A percentile compares a stretch with the other conserved stretches of the same genome.
Conservation (phyloP, 1,140 invertebrate genomes). For the Bombus superbus region DNA sequence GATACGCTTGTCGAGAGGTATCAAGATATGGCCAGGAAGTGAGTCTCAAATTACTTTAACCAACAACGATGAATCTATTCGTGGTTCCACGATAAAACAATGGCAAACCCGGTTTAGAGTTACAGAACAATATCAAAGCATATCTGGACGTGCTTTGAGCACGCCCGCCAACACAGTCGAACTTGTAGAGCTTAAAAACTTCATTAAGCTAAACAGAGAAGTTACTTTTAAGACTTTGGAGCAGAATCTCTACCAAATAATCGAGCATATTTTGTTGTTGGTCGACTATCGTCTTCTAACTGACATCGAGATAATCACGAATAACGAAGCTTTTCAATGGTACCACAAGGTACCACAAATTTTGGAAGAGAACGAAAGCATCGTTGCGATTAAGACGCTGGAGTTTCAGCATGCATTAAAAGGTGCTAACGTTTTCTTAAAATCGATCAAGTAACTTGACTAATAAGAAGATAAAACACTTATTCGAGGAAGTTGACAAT, state of each 20-base stretch:
- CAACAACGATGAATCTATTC: neutral
- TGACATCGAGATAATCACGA: constrained; percentile 91
- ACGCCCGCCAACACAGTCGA: constrained; percentile 91
- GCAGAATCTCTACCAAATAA: constrained; percentile 87
- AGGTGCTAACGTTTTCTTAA: constrained; percentile 69
- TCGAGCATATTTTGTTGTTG: constrained; percentile 88
- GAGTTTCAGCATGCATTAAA: constrained; percentile 94
- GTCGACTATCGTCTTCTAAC: constrained; percentile 91
- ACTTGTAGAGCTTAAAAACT: constrained; percentile 92
- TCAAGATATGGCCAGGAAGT: constrained; percentile 89
- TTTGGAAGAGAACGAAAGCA: constrained; percentile 90
- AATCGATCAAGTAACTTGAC: neutral
- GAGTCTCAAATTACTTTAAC: constrained; percentile 72
- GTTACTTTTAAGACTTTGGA: constrained; percentile 89
- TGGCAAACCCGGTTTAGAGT: constrained; percentile 83
- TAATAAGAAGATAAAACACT: neutral
- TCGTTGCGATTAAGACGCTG: constrained; percentile 91
- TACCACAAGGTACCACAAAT: constrained; percentile 90
- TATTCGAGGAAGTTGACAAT: neutral
- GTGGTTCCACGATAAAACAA: constrained; percentile 53
- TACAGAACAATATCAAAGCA: constrained; percentile 91
- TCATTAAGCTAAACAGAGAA: constrained; percentile 89
- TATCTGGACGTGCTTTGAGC: constrained; percentile 90
- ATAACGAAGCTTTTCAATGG: constrained; percentile 93
- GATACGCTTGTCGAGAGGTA: constrained; percentile 89